Percentiles rank a stretch among this genome's conserved stretches.
Evolutionary conservation across 30 jellyfish, hydroid and myxozoan species (phyloP).

Genomic region (Aurelia aurita): DNA sequence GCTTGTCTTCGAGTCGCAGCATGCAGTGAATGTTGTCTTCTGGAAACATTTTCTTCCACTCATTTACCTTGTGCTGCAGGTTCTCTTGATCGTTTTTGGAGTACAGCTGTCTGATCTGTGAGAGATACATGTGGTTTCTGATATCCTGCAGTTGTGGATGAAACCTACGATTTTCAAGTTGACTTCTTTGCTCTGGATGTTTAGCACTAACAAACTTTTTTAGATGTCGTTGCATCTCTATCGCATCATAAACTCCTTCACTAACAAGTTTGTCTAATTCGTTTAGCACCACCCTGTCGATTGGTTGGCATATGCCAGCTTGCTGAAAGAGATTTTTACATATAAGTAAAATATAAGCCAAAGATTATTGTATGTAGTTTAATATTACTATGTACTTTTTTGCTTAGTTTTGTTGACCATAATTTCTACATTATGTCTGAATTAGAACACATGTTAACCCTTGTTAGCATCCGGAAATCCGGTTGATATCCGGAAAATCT

Average conservation of each 20-base stretch:
- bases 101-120: conserved; percentile 1
- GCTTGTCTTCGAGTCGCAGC: conserved; percentile 10
- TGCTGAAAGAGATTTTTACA: conserved; percentile 3
- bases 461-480: too few species aligned
- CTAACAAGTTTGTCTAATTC: conserved; percentile 19
- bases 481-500: too few species aligned
- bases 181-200: conserved; percentile 19
- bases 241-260: conserved; percentile 44
- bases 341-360: too few species aligned
- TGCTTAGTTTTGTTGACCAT: too few species aligned
- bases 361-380: too few species aligned
- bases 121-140: conserved; percentile 10
- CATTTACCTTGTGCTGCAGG: neutral
- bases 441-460: too few species aligned
- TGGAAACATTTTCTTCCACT: neutral
- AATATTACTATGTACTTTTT: too few species aligned
- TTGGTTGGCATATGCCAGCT: conserved; percentile 52
- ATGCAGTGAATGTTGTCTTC: neutral
- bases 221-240: conserved; percentile 34
- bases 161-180: conserved; percentile 9
- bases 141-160: neutral
- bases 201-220: conserved; percentile 8
- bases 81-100: neutral
- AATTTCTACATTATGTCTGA: too few species aligned
- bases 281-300: conserved; percentile 2